Evolutionary conservation across 2,113 vertebrate species (phyloP).

Genomic region (Bombycilla garrulus): DNA sequence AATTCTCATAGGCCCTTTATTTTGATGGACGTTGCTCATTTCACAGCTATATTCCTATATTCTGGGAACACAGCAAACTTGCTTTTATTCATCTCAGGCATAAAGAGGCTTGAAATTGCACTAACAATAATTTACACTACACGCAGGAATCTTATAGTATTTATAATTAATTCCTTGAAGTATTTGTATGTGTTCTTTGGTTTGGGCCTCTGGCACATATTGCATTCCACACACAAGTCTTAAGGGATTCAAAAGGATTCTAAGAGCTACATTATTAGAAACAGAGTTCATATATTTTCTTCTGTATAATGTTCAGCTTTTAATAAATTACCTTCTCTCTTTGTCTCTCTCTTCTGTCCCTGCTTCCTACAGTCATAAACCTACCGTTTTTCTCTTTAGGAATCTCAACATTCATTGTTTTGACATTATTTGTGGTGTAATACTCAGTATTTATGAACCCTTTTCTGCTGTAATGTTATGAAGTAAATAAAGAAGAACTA

Average conservation of each 20-base stretch:
- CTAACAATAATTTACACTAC: neutral
- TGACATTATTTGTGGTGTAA: neutral
- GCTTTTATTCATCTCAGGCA: neutral
- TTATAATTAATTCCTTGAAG: constrained; percentile 17
- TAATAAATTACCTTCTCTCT: neutral
- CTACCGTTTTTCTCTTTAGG: neutral
- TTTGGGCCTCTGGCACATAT: neutral
- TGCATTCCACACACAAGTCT: neutral
- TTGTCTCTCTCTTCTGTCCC: neutral
- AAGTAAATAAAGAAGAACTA: neutral
- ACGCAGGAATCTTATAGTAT: neutral
- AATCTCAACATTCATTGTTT: neutral
- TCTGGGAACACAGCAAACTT: neutral
- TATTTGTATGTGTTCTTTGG: neutral
- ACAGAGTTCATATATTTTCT: neutral
- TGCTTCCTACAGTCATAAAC: neutral
- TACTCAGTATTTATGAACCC: neutral
- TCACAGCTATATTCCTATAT: neutral
- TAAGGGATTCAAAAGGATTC: neutral
- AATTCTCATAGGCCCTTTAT: neutral
- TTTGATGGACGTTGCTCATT: neutral
- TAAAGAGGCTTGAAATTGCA: neutral
- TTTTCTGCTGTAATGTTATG: neutral
- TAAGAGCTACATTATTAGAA: neutral
- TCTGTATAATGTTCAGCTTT: neutral